Evolutionary conservation across 2,888 invertebrate species (phyloP), one percentile per base, ranked within the genome.

Genomic region (Callosobruchus maculatus): DNA sequence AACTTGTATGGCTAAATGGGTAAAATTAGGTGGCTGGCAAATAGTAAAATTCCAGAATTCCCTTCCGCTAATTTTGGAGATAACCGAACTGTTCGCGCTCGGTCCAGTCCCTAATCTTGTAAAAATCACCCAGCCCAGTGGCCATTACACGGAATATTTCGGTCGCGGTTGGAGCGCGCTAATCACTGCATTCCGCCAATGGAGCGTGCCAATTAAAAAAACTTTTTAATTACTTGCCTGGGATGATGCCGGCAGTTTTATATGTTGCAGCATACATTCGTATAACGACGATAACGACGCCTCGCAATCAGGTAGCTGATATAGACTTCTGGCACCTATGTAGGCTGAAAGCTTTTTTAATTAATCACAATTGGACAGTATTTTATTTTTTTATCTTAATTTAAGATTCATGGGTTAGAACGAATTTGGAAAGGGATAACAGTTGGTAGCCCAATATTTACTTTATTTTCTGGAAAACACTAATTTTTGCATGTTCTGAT

Each of bases 171-270:
- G 18, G 49, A 13, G 4, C 49, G 49, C 49, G 49, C 49, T 49
- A 49, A 49, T 49, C 49, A 49, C 49, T 49, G 49, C 49, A 18
- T 49, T 49, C 18, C 49, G 13, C 49, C 49, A 7, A 18, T 18
- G 49, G 18, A 49, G 49, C 49, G 49, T 49, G 18, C 49, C 49
- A 49, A 49, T 49, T 49, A 49, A 49, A 49, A 73, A 71, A 72
- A 73, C 74, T 75, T 75, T 74, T 74, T 78, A 78, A 78, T 78
- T 76, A 76, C 74, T 75, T 72, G 74, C 73, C 74, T 74, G 76
- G 76, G 73, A 73, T 1, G 1, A 13, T 49, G 49, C 18, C 1
- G 13, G 5, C 49, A 13, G 13, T 49, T 49, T 49, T 49, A 13
- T 49, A 49, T 18, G 49, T 18, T 18, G 18, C 1, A 5, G 49